These are phyloP conservation scores for Bryconaethiops microstoma DNA, from an alignment of 2,797 vertebrate genomes.

Conservation along the genomic window DNA sequence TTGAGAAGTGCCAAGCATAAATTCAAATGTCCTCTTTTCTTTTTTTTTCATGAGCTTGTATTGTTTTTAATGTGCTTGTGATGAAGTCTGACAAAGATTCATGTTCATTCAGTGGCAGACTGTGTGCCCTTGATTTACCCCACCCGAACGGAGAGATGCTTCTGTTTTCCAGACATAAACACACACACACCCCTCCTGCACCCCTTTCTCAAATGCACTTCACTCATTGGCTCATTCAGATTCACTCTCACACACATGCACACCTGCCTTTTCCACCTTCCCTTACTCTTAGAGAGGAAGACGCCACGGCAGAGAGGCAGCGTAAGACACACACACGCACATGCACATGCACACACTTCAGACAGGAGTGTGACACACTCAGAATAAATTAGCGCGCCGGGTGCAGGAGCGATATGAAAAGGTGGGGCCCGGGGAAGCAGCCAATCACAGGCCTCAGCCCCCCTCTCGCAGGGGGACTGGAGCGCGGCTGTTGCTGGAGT, in stretches of 20 bases:
- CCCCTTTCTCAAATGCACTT: constrained; percentile 45
- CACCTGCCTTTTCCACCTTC: constrained; percentile 57
- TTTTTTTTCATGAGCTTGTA: constrained; percentile 13
- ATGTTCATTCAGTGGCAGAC: constrained; percentile 45
- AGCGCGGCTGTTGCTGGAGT: constrained; percentile 71
- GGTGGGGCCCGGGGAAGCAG: constrained; percentile 57
- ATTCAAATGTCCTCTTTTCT: constrained; percentile 7
- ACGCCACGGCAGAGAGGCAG: constrained; percentile 53
- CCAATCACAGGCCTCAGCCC: constrained; percentile 75
- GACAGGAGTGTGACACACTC: constrained; percentile 61
- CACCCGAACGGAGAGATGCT: constrained; percentile 49
- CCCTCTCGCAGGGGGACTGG: constrained; percentile 60
- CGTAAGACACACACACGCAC: constrained; percentile 55
- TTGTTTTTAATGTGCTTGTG: constrained; percentile 45
- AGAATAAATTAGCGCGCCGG: constrained; percentile 63
- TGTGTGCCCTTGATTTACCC: constrained; percentile 52
- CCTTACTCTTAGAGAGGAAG: constrained; percentile 55
- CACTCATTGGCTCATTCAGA: constrained; percentile 42
- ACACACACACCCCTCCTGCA: constrained; percentile 16
- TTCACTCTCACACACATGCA: constrained; percentile 43
- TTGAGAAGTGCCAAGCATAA: constrained; percentile 15
- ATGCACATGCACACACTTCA: constrained; percentile 48
- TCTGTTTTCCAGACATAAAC: constrained; percentile 51
- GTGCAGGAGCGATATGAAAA: constrained; percentile 64
- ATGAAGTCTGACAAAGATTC: constrained; percentile 46